Conservation (phyloP, 2,113 vertebrate species). For the Ceuthmochares aereus region DNA sequence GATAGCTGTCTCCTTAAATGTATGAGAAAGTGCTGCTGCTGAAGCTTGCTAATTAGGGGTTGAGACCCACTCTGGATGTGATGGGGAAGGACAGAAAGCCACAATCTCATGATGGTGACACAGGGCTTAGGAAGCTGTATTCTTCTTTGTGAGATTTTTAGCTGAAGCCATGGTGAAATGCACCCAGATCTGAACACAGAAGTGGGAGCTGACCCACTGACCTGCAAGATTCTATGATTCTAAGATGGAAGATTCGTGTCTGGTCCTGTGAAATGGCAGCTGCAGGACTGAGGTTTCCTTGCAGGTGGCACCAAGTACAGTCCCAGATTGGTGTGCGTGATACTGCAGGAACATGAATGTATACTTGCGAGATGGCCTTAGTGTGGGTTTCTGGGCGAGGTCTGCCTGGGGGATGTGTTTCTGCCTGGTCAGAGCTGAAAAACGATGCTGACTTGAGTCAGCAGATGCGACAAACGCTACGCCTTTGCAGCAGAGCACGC, state of each 20-base stretch:
- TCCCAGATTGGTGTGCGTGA: background rate
- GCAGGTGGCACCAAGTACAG: background rate
- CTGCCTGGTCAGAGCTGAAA: background rate
- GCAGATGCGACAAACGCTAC: background rate
- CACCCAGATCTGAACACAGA: background rate
- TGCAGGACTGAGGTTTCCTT: background rate
- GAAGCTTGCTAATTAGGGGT: constrained; percentile 31
- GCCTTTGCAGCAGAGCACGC: background rate
- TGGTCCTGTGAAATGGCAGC: background rate
- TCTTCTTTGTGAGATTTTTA: background rate
- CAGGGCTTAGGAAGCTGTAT: background rate
- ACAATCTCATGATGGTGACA: background rate
- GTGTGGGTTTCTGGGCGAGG: background rate
- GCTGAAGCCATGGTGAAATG: background rate
- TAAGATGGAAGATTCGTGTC: background rate
- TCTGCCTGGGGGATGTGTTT: background rate
- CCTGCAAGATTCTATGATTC: too few species aligned
- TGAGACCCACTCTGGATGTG: constrained; percentile 14
- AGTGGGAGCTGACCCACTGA: background rate
- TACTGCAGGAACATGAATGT: fast-evolving
- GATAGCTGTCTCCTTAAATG: background rate
- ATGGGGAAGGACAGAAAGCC: background rate
- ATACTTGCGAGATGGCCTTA: fast-evolving
- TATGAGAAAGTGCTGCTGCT: background rate
- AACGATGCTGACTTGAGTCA: background rate